Evolutionary conservation across 2,888 invertebrate species (phyloP).

Genomic region (Leptarthrus brevirostris): DNA sequence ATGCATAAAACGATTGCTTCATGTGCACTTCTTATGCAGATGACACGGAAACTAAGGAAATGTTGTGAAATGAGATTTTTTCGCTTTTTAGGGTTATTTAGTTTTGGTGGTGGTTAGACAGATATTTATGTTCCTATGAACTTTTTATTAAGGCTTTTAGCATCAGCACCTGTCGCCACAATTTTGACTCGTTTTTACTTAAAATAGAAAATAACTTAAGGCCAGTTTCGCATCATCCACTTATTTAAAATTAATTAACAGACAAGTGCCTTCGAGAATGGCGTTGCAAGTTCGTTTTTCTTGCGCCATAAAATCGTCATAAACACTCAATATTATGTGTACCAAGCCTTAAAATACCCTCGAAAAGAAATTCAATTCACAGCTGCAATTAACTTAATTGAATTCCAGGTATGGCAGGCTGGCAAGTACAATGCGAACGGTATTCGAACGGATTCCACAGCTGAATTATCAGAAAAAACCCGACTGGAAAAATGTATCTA

Average conservation of each 20-base stretch:
- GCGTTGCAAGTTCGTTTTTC: too few relatives aligned
- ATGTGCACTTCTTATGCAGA: slow-evolving; percentile 9
- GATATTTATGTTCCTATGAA: too few relatives aligned
- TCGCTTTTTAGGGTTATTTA: too few relatives aligned
- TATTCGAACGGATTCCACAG: slow-evolving; percentile 8
- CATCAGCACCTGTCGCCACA: too few relatives aligned
- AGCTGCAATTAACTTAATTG: slow-evolving; percentile 9
- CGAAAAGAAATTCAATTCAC: slow-evolving; percentile 1
- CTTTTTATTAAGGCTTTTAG: too few relatives aligned
- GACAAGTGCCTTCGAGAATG: too few relatives aligned
- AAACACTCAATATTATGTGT: not conserved
- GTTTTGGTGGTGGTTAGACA: too few relatives aligned
- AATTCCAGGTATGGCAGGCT: slow-evolving; percentile 29
- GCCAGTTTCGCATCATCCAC: too few relatives aligned
- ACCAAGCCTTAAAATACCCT: not conserved
- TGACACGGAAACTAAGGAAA: slow-evolving; percentile 18
- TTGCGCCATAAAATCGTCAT: not conserved
- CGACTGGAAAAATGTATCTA: slow-evolving; percentile 18
- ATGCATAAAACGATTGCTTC: slow-evolving; percentile 2
- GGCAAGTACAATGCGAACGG: not conserved
- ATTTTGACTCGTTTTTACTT: too few relatives aligned
- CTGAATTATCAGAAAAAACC: slow-evolving; percentile 35
- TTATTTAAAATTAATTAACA: too few relatives aligned
- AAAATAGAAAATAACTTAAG: too few relatives aligned
- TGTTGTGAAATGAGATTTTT: slow-evolving; percentile 25